Evolutionary conservation across 2,113 vertebrate species (phyloP).

Genomic region (Paradisaea rubra): DNA sequence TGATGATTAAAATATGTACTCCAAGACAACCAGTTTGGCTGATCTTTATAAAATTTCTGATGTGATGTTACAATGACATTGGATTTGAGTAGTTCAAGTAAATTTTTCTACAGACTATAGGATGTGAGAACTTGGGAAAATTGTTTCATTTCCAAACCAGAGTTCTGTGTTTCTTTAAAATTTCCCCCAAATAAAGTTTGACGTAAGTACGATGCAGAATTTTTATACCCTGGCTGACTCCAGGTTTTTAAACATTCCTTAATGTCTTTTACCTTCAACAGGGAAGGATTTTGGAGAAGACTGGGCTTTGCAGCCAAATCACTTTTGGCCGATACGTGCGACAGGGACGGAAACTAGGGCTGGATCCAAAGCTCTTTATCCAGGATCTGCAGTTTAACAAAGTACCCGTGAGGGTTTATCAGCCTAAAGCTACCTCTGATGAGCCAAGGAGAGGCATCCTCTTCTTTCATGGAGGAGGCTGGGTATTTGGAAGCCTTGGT

Average conservation of each 20-base stretch:
- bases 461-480: constrained; percentile 83
- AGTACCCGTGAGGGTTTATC: constrained; percentile 81
- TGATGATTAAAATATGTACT: background rate
- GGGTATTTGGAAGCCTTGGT: constrained; percentile 79
- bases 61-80: background rate
- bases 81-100: background rate
- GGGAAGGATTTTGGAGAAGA: constrained; percentile 61
- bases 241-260: background rate
- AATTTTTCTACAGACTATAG: background rate
- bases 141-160: background rate
- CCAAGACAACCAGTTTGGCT: background rate
- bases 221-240: background rate
- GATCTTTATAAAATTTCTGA: background rate
- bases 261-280: background rate
- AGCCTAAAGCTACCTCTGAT: constrained; percentile 64
- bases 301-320: constrained; percentile 72
- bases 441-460: constrained; percentile 72
- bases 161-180: background rate
- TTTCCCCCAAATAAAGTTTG: background rate
- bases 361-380: constrained; percentile 68
- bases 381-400: constrained; percentile 72
- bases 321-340: constrained; percentile 69
- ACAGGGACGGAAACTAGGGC: constrained; percentile 32
- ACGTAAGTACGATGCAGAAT: background rate
- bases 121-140: background rate